Conservation (phyloP, 2,888 invertebrate genomes). For the Standfussiana lucernea region DNA sequence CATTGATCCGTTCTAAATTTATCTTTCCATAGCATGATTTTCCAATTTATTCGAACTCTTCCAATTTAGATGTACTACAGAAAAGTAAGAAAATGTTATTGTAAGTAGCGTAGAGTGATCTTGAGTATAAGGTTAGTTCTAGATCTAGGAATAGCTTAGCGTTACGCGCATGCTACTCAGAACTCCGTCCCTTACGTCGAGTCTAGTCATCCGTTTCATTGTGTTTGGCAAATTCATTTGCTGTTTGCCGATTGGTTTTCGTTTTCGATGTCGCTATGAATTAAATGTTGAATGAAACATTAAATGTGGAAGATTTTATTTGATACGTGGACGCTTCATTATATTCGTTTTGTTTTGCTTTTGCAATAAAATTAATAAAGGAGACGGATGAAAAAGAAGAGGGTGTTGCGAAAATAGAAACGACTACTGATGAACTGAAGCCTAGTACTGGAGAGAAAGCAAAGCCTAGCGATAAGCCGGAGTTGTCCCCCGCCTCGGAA, state of each 20-base stretch:
- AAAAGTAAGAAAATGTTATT: conserved; percentile 44
- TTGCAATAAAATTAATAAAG: conserved; percentile 86
- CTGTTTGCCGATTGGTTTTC: conserved; percentile 75
- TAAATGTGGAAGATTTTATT: conserved; percentile 70
- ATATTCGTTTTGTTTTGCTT: conserved; percentile 86
- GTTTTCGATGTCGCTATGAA: conserved; percentile 81
- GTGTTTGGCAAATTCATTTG: conserved; percentile 81
- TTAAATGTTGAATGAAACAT: conserved; percentile 69
- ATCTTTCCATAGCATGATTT: conserved; percentile 69
- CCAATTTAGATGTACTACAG: conserved; percentile 52
- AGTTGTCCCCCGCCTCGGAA: conserved; percentile 80
- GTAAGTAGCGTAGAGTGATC: conserved; percentile 69
- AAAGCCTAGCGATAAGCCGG: conserved; percentile 75
- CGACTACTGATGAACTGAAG: conserved; percentile 88
- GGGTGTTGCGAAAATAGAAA: conserved; percentile 88
- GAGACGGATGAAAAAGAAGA: conserved; percentile 84
- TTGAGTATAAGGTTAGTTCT: conserved; percentile 61
- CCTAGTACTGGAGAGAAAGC: conserved; percentile 82
- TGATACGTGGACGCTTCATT: conserved; percentile 80
- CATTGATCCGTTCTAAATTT: conserved; percentile 42
- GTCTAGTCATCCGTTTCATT: conserved; percentile 68
- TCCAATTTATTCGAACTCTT: conserved; percentile 60
- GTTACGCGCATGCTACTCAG: conserved; percentile 75
- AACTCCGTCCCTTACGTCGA: conserved; percentile 52
- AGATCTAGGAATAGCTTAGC: conserved; percentile 65